phyloP scores from a whole-genome alignment of 2,797 vertebrate genomes.

The Pelodytes ibericus region DNA sequence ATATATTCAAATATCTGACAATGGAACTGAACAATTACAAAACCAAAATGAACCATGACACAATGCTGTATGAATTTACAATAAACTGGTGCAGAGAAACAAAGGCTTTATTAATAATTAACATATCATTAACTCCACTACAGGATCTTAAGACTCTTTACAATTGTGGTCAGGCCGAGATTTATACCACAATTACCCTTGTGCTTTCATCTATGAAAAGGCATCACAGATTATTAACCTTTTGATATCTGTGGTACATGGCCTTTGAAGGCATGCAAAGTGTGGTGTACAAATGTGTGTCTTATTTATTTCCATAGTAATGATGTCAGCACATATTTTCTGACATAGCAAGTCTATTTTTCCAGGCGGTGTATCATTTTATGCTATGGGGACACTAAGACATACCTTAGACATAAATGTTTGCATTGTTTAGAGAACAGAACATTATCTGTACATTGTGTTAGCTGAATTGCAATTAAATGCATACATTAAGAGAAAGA shows the following conservation, averaged over 20 bases:
- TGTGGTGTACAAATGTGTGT: too few species aligned
- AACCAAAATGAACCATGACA: not conserved
- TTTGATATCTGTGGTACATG: not conserved
- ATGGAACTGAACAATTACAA: constrained; percentile 30
- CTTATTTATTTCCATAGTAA: too few species aligned
- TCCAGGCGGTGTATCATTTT: too few species aligned
- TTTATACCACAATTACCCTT: not conserved
- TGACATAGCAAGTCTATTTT: too few species aligned
- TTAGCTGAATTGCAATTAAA: too few species aligned
- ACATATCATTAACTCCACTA: not conserved
- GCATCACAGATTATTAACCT: not conserved
- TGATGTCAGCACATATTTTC: too few species aligned
- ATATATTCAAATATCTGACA: constrained; percentile 21
- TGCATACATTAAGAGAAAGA: too few species aligned
- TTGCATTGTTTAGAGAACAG: too few species aligned
- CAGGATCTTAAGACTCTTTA: not conserved
- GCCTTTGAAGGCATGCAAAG: too few species aligned
- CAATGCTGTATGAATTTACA: not conserved
- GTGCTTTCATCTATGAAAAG: not conserved
- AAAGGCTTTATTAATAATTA: constrained; percentile 7
- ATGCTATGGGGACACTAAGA: too few species aligned
- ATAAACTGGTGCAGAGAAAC: constrained; percentile 14
- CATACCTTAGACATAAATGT: too few species aligned
- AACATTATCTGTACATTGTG: too few species aligned
- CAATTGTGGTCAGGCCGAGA: not conserved